Conservation (phyloP, 2,113 vertebrate genomes). For the Salminus brasiliensis region DNA sequence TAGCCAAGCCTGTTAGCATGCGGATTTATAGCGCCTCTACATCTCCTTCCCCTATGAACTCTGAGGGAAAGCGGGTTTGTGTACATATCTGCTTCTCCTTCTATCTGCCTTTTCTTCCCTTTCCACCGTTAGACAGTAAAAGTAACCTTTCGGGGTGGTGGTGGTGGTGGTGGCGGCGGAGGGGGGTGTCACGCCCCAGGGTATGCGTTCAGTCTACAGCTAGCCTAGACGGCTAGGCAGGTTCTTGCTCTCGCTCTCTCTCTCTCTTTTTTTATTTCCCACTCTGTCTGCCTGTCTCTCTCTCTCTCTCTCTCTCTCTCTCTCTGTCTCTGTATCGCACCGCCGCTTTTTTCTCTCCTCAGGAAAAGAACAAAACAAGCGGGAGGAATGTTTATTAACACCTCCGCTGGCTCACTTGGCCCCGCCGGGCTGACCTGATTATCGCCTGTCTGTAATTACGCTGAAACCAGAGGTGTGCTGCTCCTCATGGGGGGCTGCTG, state of each 20-base stretch:
- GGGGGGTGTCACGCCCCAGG: constrained; percentile 45
- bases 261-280: constrained; percentile 63
- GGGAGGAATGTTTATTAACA: constrained; percentile 80
- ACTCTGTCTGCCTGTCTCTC: not conserved
- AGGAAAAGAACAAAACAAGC: constrained; percentile 76
- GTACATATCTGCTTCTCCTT: constrained; percentile 41
- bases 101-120: constrained; percentile 21
- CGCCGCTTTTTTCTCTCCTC: constrained; percentile 72
- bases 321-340: not conserved
- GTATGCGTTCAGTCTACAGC: constrained; percentile 45
- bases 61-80: constrained; percentile 61
- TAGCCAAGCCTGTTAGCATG: constrained; percentile 69
- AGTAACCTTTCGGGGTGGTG: constrained; percentile 42
- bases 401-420: constrained; percentile 70
- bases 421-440: constrained; percentile 80
- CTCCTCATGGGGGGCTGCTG: constrained; percentile 72
- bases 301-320: constrained; percentile 63
- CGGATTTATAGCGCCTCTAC: constrained; percentile 64
- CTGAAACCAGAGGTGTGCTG: constrained; percentile 74
- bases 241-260: constrained; percentile 9
- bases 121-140: constrained; percentile 46
- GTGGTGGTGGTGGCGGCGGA: not conserved
- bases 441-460: constrained; percentile 80
- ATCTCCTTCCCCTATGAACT: constrained; percentile 63
- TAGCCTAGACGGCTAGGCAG: constrained; percentile 15